These are phyloP conservation scores for Scolanthus callimorphus DNA, from an alignment of 92 coral and sea anemone species.

Conservation along the genomic window DNA sequence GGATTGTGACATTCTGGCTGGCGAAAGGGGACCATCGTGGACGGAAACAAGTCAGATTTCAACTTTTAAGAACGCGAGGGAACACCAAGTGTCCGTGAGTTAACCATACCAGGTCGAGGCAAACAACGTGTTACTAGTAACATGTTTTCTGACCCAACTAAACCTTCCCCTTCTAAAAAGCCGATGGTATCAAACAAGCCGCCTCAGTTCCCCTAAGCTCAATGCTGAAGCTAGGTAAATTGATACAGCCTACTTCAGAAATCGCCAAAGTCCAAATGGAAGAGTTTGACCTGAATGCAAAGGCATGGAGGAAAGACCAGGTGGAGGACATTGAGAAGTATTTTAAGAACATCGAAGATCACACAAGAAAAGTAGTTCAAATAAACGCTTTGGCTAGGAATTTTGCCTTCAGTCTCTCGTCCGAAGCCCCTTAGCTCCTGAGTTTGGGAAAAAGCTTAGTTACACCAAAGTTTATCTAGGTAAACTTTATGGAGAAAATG, in stretches of 20 bases:
- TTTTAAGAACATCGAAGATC: slow-evolving; percentile 45
- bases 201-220: slow-evolving; percentile 46
- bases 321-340: slow-evolving; percentile 29
- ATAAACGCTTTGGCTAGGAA: slow-evolving; percentile 57
- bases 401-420: too few species aligned
- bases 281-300: slow-evolving; percentile 42
- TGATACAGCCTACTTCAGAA: slow-evolving; percentile 43
- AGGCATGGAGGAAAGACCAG: slow-evolving; percentile 46
- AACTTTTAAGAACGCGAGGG: too few species aligned
- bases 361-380: slow-evolving; percentile 55
- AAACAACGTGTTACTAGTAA: too few species aligned
- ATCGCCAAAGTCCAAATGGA: slow-evolving; percentile 43
- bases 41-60: slow-evolving; percentile 42
- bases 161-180: too few species aligned
- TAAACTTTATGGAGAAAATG: too few species aligned
- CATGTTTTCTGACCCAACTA: too few species aligned
- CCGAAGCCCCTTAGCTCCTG: too few species aligned
- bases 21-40: slow-evolving; percentile 64
- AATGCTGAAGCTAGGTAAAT: slow-evolving; percentile 60
- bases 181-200: too few species aligned
- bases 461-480: too few species aligned
- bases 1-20: slow-evolving; percentile 64
- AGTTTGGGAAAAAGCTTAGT: too few species aligned
- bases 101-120: too few species aligned
- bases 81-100: too few species aligned